A percentile compares a stretch with the other conserved stretches of the same genome.
These are phyloP conservation scores for Mythimna albipuncta DNA, from an alignment of 2,888 invertebrate genomes.

Conservation along the genomic window DNA sequence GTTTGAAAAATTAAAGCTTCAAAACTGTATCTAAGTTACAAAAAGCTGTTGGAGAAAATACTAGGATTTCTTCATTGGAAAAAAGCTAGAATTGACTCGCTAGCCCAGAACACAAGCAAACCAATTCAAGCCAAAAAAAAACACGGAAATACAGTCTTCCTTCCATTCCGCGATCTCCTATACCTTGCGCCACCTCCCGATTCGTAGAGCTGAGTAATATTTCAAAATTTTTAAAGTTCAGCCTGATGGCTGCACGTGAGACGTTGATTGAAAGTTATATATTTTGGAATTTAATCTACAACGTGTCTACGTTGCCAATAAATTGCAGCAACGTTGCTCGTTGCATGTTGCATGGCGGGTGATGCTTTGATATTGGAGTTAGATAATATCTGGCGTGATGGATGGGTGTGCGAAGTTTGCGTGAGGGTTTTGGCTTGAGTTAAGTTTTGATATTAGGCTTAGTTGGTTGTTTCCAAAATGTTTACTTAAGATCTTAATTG, in stretches of 20 bases:
- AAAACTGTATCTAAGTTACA: too few relatives aligned
- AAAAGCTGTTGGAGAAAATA: too few relatives aligned
- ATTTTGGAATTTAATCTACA: constrained; percentile 77
- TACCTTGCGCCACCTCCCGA: constrained; percentile 52
- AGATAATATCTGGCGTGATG: constrained; percentile 47
- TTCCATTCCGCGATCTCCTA: constrained; percentile 47
- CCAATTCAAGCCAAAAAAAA: too few relatives aligned
- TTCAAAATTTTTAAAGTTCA: constrained; percentile 83
- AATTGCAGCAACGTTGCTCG: constrained; percentile 55
- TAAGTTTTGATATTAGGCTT: not conserved
- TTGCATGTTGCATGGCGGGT: constrained; percentile 44
- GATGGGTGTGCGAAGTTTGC: constrained; percentile 33
- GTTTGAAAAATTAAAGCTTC: too few relatives aligned
- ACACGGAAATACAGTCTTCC: not conserved
- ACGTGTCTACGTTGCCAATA: constrained; percentile 69
- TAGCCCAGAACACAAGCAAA: too few relatives aligned
- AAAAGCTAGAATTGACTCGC: too few relatives aligned
- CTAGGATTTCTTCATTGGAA: too few relatives aligned
- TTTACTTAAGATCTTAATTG: too few relatives aligned
- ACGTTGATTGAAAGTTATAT: constrained; percentile 82
- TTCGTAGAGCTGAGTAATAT: constrained; percentile 76
- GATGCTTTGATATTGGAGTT: constrained; percentile 47
- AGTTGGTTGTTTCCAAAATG: not conserved
- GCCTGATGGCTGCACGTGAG: constrained; percentile 72
- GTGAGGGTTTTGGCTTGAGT: constrained; percentile 6